These are phyloP conservation scores for Trichogramma pretiosum DNA, from an alignment of 1,140 invertebrate genomes.

Conservation along the genomic window DNA sequence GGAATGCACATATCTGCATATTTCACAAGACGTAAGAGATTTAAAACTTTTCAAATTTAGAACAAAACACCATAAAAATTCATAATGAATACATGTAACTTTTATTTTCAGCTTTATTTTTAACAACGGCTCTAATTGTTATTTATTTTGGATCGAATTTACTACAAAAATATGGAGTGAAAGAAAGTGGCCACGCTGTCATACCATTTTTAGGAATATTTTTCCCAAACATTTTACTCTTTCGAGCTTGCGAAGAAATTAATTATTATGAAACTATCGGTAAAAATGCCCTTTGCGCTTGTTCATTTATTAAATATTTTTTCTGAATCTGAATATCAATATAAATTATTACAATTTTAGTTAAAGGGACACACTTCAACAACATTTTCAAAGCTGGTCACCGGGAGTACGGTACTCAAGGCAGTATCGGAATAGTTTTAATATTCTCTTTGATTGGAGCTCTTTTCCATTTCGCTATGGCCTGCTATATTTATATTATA, in stretches of 20 bases:
- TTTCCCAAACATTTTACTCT: constrained; percentile 26
- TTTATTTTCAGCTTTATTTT: constrained; percentile 21
- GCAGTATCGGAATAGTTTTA: constrained; percentile 39
- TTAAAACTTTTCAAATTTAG: not conserved
- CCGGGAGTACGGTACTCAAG: constrained; percentile 45
- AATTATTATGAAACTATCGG: constrained; percentile 24
- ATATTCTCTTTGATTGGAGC: constrained; percentile 43
- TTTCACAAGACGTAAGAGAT: constrained; percentile 30
- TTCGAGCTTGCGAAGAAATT: constrained; percentile 22
- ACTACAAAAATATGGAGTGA: constrained; percentile 19
- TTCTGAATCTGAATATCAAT: too few relatives aligned
- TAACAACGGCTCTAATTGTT: constrained; percentile 18
- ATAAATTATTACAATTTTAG: constrained; percentile 23
- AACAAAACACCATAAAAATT: too few relatives aligned
- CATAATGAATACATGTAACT: not conserved
- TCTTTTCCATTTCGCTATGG: constrained; percentile 39
- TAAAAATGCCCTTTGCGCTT: constrained; percentile 7
- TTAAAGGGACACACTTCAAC: constrained; percentile 50
- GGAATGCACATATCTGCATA: constrained; percentile 38
- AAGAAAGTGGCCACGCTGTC: constrained; percentile 10
- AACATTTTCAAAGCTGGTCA: constrained; percentile 43
- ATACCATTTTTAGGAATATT: constrained; percentile 23
- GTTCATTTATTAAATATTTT: too few relatives aligned
- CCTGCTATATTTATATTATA: constrained; percentile 47
- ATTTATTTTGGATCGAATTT: constrained; percentile 21